Evolutionary conservation across 2,797 vertebrate genomes (phyloP), one percentile per base, ranked within the genome.

Genomic region (Steatocranus sp.): DNA sequence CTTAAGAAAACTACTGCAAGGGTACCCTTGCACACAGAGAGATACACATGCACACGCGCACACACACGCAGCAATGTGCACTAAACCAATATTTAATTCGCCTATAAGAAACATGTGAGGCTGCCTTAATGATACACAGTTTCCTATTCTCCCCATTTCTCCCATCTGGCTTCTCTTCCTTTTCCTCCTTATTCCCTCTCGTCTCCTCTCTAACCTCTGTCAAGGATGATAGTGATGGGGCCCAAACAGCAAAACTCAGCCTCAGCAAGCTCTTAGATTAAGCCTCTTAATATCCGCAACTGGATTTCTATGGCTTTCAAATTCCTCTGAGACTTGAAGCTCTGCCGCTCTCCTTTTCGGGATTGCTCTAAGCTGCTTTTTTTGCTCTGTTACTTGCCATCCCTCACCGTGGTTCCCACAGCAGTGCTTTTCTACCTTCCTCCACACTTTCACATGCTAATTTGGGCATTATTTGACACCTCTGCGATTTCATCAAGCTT

Each of bases 211-310:
- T 95, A 94, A 94, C 95, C 94, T 94, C 87, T 94, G 91, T 94
- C 92, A 93, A 86, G 92, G 93, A 95, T 95, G 93, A 96, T 93
- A 91, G 93, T 90, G 93, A 94, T 88, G 94, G 90, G 91, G 91
- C 92, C 93, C 91, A 94, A 91, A 91, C 94, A 93, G 93, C 90
- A 95, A 93, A 95, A 93, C 89, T 92, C 91, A 92, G 91, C 93
- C 93, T 96, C 93, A 92, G 92, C 93, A 91, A 93, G 92, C 94
- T 94, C 93, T 94, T 89, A 94, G 89, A 94, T 95, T 96, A 96
- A 97, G 96, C 96, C 93, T 96, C 95, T 96, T 97, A 96, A 96
- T 95, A 96, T 95, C 95, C 89, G 85, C 95, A 93, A 93, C 94
- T 94, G 93, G 94, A 95, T 96, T 95, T 94, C 92, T 92, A 87